Evolutionary conservation across 2,888 invertebrate genomes (phyloP), one percentile per base, ranked within the genome.

Genomic region (Kuschelorhynchus macadamiae): DNA sequence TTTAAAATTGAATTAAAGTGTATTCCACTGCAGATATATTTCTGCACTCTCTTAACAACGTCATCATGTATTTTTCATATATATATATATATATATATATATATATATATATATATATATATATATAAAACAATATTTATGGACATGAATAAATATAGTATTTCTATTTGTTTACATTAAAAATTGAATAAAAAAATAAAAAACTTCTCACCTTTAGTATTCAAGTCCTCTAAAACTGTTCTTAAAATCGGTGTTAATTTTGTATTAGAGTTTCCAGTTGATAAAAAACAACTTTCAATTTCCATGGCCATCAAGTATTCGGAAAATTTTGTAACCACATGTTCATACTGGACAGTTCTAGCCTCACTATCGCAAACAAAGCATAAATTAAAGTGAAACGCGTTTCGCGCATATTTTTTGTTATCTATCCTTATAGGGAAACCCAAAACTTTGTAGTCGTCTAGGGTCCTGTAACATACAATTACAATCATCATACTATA

Each of bases 321-420:
- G 0, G 96, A 94, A 53, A 98, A 88, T 82, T 98, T 98, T 79
- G 94, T 95, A 0, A 98, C 95, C 7, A 97, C 94, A 0, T 95
- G 92, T 80, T 98, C 97, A 83, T 97, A 97, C 78, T 95, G 96
- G 1, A 94, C 92, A 0, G 96, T 95, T 63, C 95, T 88, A 0
- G 95, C 92, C 86, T 92, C 91, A 55, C 94, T 92, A 80, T 96
- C 94, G 79, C 96, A 97, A 0, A 97, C 96, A 81, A 98, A 96
- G 83, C 97, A 97, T 25, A 96, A 84, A 85, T 98, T 98, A 85
- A 98, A 98, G 70, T 96, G 92, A 78, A 95, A 94, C n/a, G 95
- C 94, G 84, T 98, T 98, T 57, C 98, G 87, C 11, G 92, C 91
- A 84, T 98, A 98, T 78, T 94, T 92, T 52, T 92, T 89, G 82